Evolutionary conservation across 2,888 invertebrate genomes (phyloP).

Genomic region (Automeris io): DNA sequence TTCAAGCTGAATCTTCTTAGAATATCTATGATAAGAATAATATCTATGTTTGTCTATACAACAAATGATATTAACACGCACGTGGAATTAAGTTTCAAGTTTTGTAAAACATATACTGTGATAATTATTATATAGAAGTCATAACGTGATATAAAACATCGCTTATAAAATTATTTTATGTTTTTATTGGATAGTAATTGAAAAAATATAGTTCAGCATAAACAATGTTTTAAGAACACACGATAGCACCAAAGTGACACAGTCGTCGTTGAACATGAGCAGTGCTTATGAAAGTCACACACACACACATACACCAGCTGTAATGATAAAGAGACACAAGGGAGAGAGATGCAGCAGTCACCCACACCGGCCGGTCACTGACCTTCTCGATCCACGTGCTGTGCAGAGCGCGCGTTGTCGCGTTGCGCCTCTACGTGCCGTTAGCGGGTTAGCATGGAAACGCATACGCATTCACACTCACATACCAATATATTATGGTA

Average conservation of each 20-base stretch:
- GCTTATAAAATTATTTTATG: too few species aligned
- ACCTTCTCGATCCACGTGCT: constrained; percentile 95
- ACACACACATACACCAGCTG: constrained; percentile 10
- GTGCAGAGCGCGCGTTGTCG: constrained; percentile 69
- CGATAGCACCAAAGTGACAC: background rate
- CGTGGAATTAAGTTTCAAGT: too few species aligned
- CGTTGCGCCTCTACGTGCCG: constrained; percentile 71
- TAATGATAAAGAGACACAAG: constrained; percentile 20
- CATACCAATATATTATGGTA: constrained; percentile 29
- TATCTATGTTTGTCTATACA: too few species aligned
- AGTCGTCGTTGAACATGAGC: constrained; percentile 4
- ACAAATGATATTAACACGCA: too few species aligned
- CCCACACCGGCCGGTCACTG: constrained; percentile 44
- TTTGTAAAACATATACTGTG: too few species aligned
- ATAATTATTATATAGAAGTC: too few species aligned
- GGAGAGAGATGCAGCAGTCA: constrained; percentile 12
- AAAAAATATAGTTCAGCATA: too few species aligned
- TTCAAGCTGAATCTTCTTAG: constrained; percentile 1
- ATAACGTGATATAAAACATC: too few species aligned
- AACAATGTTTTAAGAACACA: constrained; percentile 2
- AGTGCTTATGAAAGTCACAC: constrained; percentile 7
- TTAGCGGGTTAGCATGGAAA: constrained; percentile 77
- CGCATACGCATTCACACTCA: constrained; percentile 73
- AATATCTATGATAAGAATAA: too few species aligned
- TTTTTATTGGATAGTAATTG: too few species aligned